These are phyloP conservation scores for Mesocentrotus franciscanus DNA, from an alignment of 53 echinoderm and acorn worm genomes.

Conservation along the genomic window DNA sequence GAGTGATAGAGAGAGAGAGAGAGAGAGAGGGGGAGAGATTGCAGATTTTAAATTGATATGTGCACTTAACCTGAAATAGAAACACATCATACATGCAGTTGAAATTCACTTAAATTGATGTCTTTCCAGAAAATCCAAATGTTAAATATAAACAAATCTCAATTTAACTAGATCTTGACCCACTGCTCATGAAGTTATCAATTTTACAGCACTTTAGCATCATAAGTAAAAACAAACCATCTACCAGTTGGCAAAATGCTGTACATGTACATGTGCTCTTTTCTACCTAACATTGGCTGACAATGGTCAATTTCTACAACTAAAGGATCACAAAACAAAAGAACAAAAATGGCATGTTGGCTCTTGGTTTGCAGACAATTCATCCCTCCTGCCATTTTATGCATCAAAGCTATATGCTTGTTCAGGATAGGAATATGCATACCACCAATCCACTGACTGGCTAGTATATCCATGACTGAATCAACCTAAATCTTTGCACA, in stretches of 20 bases:
- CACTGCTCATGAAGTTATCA: background rate
- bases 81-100: background rate
- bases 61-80: background rate
- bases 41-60: background rate
- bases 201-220: too few relatives aligned
- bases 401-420: background rate
- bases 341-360: background rate
- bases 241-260: background rate
- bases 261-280: background rate
- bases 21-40: background rate
- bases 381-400: background rate
- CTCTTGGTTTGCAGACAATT: background rate
- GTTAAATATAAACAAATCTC: background rate
- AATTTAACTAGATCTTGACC: background rate
- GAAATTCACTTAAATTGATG: background rate
- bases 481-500: conserved; percentile 24
- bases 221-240: background rate
- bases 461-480: background rate
- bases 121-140: background rate
- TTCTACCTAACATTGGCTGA: background rate
- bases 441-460: background rate
- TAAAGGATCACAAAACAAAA: background rate
- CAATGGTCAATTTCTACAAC: background rate
- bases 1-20: background rate
- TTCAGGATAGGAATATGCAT: background rate